Base-by-base conservation (phyloP, 2,888 invertebrate species). In the Beris morrisii region DNA sequence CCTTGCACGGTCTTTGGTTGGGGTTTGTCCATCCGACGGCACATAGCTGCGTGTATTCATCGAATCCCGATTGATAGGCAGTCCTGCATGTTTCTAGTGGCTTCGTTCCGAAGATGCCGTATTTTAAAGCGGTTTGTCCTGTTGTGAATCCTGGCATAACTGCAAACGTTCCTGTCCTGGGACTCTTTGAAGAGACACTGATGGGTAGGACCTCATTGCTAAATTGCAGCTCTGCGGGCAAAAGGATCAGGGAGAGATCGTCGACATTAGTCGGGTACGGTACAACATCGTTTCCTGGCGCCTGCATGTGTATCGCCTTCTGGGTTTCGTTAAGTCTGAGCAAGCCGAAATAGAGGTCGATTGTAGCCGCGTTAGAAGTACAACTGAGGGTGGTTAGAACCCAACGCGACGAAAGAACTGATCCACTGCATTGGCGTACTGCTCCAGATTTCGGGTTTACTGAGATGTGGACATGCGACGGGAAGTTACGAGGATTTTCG, bases 1-100 rank as follows among this genome's bases (percentile, higher is more conserved):
- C 65, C 12, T 43, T 13, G 44, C 65, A 65, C 5, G 65, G 58
- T 30, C 32, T 12, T 12, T 65, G 56, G n/a, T 38, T 15, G 4
- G 57, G 57, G 52, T 53, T 58, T 32, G 22, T 11, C 50, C 52
- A 65, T 9, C 58, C 65, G 32, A 38, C 11, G 3, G 65, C 52
- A 38, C 65, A 65, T 11, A 58, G 5, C 52, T 65, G 58, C 12
- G 15, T 32, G 31, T 12, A 52, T n/a, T 13, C 12, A 50, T 65
- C 57, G 38, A 65, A 65, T 31, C n/a, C 43, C 7, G 30, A 4
- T 38, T 5, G 7, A 43, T 59, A 59, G 4, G 15, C 7, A 3
- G 13, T 12, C 2, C 13, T 2, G n/a, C 58, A 59, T 6, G n/a
- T 6, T n/a, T 15, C 12, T 5, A 13, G 2, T 13, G 28, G 13